A percentile compares a stretch with the other conserved stretches of the same genome.
phyloP scores from a whole-genome alignment of 2,888 invertebrate species.

The Mermis nigrescens region DNA sequence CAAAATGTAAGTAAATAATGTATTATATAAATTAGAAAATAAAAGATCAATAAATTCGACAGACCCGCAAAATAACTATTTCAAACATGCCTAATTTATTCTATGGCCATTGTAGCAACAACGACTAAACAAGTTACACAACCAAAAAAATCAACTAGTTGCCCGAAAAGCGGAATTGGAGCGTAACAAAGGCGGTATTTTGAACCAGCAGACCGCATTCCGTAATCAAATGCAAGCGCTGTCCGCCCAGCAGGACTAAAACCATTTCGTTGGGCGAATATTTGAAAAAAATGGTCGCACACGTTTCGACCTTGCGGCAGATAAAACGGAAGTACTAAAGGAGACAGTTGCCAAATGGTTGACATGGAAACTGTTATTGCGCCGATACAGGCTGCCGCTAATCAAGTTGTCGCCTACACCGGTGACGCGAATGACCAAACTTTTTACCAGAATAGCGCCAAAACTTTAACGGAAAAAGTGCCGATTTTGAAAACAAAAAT shows the following conservation, averaged over 20 bases:
- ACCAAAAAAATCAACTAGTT: neutral
- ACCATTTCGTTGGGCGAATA: neutral
- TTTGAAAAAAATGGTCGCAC: neutral
- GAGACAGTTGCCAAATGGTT: neutral
- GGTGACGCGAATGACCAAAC: neutral
- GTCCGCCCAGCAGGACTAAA: neutral
- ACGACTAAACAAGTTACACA: neutral
- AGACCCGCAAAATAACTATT: no score
- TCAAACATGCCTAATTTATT: no score
- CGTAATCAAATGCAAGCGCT: neutral
- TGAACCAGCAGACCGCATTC: neutral
- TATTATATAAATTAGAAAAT: no score
- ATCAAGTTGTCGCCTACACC: neutral
- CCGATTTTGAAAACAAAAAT: neutral
- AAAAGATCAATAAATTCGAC: no score
- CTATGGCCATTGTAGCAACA: no score
- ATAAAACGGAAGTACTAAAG: neutral
- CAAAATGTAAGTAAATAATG: no score
- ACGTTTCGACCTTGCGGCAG: neutral
- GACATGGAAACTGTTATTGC: neutral
- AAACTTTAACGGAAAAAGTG: neutral
- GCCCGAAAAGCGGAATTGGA: no score
- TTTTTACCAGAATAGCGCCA: neutral
- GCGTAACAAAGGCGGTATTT: neutral
- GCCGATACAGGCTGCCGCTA: neutral